Percentiles rank a stretch among this genome's conserved stretches.
phyloP scores from a whole-genome alignment of 2,888 invertebrate genomes.

The Gordius sp. region DNA sequence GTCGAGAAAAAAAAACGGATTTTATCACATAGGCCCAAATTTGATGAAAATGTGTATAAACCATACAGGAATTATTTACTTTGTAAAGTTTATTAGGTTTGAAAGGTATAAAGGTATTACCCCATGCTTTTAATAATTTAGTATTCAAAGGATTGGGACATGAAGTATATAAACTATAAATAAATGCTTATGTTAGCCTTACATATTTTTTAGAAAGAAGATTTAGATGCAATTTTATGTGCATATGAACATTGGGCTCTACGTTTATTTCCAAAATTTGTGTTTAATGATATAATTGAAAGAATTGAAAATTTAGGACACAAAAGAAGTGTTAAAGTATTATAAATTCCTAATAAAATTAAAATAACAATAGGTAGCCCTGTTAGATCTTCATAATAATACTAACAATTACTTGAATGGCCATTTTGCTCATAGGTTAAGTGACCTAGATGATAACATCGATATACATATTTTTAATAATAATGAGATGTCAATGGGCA shows the following conservation, averaged over 20 bases:
- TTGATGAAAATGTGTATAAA: neutral
- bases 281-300: neutral
- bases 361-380: no score
- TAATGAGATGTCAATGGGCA: no score
- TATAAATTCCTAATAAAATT: no score
- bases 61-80: neutral
- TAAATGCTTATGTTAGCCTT: neutral
- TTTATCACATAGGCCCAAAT: neutral
- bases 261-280: neutral
- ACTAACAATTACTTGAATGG: no score
- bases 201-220: neutral
- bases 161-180: neutral
- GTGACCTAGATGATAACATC: no score
- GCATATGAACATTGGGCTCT: conserved; percentile 1
- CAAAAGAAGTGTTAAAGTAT: neutral
- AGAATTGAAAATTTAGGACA: neutral
- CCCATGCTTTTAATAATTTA: neutral
- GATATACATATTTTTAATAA: no score
- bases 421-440: no score
- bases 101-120: neutral
- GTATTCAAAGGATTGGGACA: neutral
- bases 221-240: neutral
- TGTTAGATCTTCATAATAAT: no score
- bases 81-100: neutral
- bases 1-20: neutral